Evolutionary conservation across 2,888 invertebrate species (phyloP).

Genomic region (Agrenia bidenticulata): DNA sequence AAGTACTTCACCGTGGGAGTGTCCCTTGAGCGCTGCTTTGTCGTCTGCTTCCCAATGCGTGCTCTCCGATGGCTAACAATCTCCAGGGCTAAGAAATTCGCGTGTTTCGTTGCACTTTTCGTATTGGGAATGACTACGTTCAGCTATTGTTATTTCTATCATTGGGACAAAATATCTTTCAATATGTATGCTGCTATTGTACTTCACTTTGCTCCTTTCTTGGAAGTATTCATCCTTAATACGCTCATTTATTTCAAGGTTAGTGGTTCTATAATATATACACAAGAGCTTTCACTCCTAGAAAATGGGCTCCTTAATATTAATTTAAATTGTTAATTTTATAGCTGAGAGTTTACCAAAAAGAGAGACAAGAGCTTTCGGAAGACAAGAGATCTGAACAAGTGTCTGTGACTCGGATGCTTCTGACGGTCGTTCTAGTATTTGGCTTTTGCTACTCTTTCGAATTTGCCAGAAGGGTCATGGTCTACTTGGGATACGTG

Average conservation of each 20-base stretch:
- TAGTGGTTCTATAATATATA: too few relatives aligned
- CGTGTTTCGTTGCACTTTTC: slow-evolving; percentile 16
- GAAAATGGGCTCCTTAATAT: too few relatives aligned
- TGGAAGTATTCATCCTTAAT: slow-evolving; percentile 28
- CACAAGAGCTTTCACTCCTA: too few relatives aligned
- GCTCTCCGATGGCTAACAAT: slow-evolving; percentile 13
- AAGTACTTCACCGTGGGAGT: slow-evolving; percentile 40
- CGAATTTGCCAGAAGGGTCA: slow-evolving; percentile 33
- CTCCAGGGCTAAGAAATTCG: slow-evolving; percentile 2
- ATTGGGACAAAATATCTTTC: slow-evolving; percentile 17
- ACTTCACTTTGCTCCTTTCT: slow-evolving; percentile 35
- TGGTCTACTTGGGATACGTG: slow-evolving; percentile 20
- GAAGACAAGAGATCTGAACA: slow-evolving; percentile 9
- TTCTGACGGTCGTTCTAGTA: slow-evolving; percentile 31
- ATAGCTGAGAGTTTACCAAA: slow-evolving; percentile 19
- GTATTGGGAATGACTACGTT: slow-evolving; percentile 9
- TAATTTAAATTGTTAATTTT: too few relatives aligned
- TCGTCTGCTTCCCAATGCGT: slow-evolving; percentile 31
- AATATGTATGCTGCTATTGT: slow-evolving; percentile 30
- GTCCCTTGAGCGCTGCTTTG: slow-evolving; percentile 38
- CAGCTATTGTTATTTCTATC: slow-evolving; percentile 16
- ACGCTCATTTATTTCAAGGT: slow-evolving; percentile 32
- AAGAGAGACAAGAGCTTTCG: slow-evolving; percentile 18
- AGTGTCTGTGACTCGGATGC: slow-evolving; percentile 29
- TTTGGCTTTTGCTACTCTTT: slow-evolving; percentile 44